Conservation (phyloP, 2,113 vertebrate genomes). For the Mirza zaza region DNA sequence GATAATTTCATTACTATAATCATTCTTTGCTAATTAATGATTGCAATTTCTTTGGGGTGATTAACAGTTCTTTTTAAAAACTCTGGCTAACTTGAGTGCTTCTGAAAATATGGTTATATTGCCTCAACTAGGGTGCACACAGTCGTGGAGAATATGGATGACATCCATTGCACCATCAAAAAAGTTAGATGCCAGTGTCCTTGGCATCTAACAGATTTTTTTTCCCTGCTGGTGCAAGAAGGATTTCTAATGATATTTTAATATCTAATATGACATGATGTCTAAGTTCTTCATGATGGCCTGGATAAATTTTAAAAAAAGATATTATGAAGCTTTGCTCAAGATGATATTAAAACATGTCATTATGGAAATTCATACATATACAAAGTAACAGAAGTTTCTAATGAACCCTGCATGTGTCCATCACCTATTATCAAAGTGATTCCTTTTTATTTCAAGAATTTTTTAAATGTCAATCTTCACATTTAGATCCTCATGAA, state of each 20-base stretch:
- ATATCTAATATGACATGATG: background rate
- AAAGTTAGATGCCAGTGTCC: background rate
- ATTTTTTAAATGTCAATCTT: background rate
- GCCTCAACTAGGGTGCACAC: background rate
- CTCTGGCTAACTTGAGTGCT: background rate
- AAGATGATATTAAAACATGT: background rate
- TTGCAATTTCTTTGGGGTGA: background rate
- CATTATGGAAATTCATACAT: background rate
- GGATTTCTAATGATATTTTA: background rate
- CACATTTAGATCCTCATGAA: background rate
- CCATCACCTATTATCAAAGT: background rate
- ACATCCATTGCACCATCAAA: background rate
- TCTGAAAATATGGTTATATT: background rate
- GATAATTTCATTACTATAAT: conserved; percentile 35
- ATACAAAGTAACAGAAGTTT: background rate
- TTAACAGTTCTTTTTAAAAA: conserved; percentile 15
- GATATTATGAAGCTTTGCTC: background rate
- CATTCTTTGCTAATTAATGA: conserved; percentile 53
- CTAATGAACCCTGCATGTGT: no score
- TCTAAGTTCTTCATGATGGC: background rate
- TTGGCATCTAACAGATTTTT: background rate
- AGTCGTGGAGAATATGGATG: background rate
- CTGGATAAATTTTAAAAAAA: background rate
- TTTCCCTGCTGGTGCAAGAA: background rate
- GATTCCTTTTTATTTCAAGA: background rate